Base-by-base conservation (phyloP, 2,113 vertebrate species). In the Entelurus aequoreus region DNA sequence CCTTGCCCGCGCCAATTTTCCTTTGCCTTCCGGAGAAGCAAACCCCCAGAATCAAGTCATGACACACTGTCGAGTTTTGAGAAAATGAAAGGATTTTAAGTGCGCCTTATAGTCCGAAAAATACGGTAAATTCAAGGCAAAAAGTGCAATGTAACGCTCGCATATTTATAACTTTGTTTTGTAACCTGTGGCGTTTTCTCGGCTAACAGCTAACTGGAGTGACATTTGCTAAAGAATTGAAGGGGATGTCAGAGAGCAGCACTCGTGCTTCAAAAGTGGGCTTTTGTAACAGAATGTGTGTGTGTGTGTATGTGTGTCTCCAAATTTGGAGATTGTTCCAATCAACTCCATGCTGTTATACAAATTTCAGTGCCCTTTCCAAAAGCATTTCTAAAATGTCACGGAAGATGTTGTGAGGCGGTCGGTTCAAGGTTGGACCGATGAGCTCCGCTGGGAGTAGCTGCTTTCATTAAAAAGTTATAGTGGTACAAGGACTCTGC, bases 391-490 rank as follows among this genome's bases (percentile, higher is more conserved):
- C 19, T 54, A 40, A 81, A 85, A 84, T 81, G 76, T 81, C 85
- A 81, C 36, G 60, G 50, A 69, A 48, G 66, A 74, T 72, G 68
- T 72, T 74, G 68, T 54, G 4, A 72, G 60, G 62, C 47, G n/a
- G 49, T 64, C 5, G 50, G 58, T 47, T 59, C 63, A 67, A 75
- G 62, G 75, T 74, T 65, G 65, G 63, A 58, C 72, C 4, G 15
- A 51, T 35, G 62, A 54, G 68, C 79, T 86, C 78, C 72, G 80
- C 15, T 69, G 80, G 76, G 76, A 81, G 80, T 63, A 51, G 60
- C 59, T 8, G 9, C 40, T 46, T 71, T 83, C 75, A 84, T 86
- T 81, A 86, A 83, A 84, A 83, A 72, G 54, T 81, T 58, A 72
- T 63, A 46, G 60, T 38, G 40, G 16, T 53, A 75, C 68, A 71